phyloP scores from a whole-genome alignment of 2,888 invertebrate species.

The Drosophila mulleri region DNA sequence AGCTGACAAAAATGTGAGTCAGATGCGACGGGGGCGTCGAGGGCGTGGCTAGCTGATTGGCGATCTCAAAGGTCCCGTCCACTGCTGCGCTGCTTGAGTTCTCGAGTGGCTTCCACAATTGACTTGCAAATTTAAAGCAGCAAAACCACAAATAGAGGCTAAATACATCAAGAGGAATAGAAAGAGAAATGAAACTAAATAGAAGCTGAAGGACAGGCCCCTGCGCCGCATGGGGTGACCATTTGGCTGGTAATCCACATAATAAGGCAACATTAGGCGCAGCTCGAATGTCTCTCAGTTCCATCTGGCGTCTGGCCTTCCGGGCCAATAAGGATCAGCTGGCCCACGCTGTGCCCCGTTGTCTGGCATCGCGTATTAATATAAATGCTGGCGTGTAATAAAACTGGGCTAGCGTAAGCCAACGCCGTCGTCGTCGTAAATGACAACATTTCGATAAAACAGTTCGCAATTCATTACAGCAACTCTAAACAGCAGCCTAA shows the following conservation, averaged over 20 bases:
- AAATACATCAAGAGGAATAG: neutral
- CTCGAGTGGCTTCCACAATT: conserved; percentile 45
- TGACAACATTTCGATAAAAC: conserved; percentile 11
- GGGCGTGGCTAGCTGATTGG: conserved; percentile 43
- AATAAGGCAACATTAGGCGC: conserved; percentile 16
- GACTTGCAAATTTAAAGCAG: conserved; percentile 46
- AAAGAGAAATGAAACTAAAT: neutral
- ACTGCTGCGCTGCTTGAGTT: conserved; percentile 26
- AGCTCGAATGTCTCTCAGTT: neutral
- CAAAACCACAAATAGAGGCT: conserved; percentile 25
- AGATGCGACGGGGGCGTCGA: neutral
- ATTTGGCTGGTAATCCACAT: conserved; percentile 16
- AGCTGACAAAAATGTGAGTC: conserved; percentile 21
- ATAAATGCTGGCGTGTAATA: conserved; percentile 8
- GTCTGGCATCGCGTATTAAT: conserved; percentile 12
- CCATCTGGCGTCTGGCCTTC: neutral
- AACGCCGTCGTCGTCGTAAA: conserved; percentile 1
- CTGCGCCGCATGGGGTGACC: conserved; percentile 15
- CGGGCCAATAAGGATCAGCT: conserved; percentile 61
- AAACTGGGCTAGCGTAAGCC: conserved; percentile 1
- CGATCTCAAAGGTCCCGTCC: conserved; percentile 27
- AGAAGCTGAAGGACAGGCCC: neutral
- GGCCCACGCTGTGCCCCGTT: conserved; percentile 26
- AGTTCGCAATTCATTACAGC: conserved; percentile 35
- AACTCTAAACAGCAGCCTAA: neutral